Evolutionary conservation across 2,113 vertebrate genomes (phyloP).

Genomic region (Glaucomys volans): DNA sequence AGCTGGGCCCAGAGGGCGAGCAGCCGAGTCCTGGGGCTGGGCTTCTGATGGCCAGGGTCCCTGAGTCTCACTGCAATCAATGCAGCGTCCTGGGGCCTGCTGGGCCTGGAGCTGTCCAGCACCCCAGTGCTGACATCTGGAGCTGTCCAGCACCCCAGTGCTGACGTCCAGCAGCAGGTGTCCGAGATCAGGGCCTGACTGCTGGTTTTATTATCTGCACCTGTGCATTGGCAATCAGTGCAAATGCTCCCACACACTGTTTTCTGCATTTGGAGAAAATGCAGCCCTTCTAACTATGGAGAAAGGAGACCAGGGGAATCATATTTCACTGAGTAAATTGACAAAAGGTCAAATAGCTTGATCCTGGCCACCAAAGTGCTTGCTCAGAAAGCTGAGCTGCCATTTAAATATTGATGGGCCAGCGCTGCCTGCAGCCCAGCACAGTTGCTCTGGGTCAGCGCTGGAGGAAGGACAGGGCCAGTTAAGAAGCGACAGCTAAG

Average conservation of each 20-base stretch:
- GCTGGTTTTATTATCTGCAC: neutral
- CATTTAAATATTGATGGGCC: constrained; percentile 86
- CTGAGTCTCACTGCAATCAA: neutral
- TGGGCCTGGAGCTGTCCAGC: neutral
- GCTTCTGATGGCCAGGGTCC: fast-evolving
- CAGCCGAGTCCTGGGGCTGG: fast-evolving
- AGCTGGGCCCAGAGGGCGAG: neutral
- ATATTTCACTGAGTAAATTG: constrained; percentile 84
- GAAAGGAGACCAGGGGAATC: constrained; percentile 67
- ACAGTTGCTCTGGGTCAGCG: neutral
- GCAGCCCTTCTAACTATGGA: neutral
- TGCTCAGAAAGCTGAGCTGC: constrained; percentile 84
- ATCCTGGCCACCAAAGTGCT: constrained; percentile 77
- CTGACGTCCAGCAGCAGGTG: neutral
- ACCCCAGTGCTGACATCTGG: neutral
- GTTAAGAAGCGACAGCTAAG: neutral
- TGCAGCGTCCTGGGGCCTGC: fast-evolving
- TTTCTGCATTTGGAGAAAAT: fast-evolving
- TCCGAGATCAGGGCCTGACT: neutral
- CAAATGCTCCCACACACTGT: fast-evolving
- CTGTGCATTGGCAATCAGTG: fast-evolving
- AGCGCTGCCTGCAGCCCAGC: constrained; percentile 66
- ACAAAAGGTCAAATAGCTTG: constrained; percentile 87
- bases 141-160: neutral
- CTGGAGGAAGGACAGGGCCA: neutral